phyloP scores from a whole-genome alignment of 2,113 vertebrate genomes.

The Chelonoidis abingdonii region DNA sequence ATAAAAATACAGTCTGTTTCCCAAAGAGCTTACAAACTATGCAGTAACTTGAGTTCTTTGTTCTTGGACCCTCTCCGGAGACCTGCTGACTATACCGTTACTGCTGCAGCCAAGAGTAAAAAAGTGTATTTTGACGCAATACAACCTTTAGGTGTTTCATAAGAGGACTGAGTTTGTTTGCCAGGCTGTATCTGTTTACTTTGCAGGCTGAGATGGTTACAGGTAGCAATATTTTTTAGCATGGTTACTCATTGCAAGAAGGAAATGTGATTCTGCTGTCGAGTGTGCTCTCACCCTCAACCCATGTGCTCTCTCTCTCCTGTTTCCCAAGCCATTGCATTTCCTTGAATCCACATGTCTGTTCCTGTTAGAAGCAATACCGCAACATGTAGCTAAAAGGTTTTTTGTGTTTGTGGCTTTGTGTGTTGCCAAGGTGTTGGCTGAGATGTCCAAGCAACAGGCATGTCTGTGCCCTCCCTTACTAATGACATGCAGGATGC shows the following conservation, averaged over 20 bases:
- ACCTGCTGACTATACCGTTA: neutral
- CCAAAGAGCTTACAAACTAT: neutral
- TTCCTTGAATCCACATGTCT: neutral
- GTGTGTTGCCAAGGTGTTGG: neutral
- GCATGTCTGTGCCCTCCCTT: neutral
- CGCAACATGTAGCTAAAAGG: neutral
- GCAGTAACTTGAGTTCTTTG: neutral
- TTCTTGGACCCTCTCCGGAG: neutral
- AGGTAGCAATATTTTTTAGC: neutral
- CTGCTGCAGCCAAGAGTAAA: neutral
- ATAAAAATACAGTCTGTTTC: neutral
- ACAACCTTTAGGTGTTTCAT: neutral
- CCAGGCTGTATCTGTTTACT: neutral
- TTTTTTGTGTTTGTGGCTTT: neutral
- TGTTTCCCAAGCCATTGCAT: neutral
- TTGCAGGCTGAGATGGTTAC: neutral
- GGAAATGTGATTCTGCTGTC: accelerated
- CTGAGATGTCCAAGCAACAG: neutral
- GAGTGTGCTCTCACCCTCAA: neutral
- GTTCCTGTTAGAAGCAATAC: neutral
- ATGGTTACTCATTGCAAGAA: accelerated
- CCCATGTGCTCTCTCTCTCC: neutral
- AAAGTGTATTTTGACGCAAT: neutral
- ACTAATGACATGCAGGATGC: conserved; percentile 6
- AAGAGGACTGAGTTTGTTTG: neutral